Base-by-base conservation (phyloP, 2,888 invertebrate genomes). In the Zhuqinia jingwanae region DNA sequence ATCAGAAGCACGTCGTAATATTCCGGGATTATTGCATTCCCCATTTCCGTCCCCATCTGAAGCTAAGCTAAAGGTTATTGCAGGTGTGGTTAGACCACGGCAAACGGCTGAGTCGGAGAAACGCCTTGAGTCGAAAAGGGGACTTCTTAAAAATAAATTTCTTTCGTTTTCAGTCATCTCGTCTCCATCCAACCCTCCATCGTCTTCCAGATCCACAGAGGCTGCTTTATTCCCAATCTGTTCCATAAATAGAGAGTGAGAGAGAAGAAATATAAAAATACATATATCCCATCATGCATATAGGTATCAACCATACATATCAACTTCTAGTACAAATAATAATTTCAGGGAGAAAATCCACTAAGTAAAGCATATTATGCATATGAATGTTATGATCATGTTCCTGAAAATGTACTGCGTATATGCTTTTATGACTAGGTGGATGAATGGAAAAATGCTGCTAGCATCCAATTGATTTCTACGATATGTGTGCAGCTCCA, bases 21-120 rank as follows among this genome's bases (percentile, higher is more conserved):
- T 76, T 65, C 60, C 75, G n/a, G 86, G 86, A 50, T 81, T 90
- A 81, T 89, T 88, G 80, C 89, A 87, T 47, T 85, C n/a, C n/a
- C n/a, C 88, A 65, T 89, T 88, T 22, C 90, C 90, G n/a, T 88
- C 83, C 27, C 65, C 70, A 17, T 86, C 86, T 50, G 88, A 60
- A 73, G 87, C 78, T 68, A 87, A 75, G 63, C 88, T 88, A 68
- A 88, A 85, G 56, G 85, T 88, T 85, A 88, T 88, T 87, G 88
- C 76, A 68, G 88, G 89, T 73, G 86, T 77, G 50, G 30, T 85
- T 56, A 85, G 84, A 11, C 78, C 85, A 27, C 87, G 88, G 70
- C 79, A 85, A 17, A 86, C 76, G 47, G 90, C 90, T 5, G 90
- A 90, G 85, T 90, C 90, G 42, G 90, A 90, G 85, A 87, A 89